Conservation (phyloP, 2,797 vertebrate genomes). For the Semaprochilodus insignis region DNA sequence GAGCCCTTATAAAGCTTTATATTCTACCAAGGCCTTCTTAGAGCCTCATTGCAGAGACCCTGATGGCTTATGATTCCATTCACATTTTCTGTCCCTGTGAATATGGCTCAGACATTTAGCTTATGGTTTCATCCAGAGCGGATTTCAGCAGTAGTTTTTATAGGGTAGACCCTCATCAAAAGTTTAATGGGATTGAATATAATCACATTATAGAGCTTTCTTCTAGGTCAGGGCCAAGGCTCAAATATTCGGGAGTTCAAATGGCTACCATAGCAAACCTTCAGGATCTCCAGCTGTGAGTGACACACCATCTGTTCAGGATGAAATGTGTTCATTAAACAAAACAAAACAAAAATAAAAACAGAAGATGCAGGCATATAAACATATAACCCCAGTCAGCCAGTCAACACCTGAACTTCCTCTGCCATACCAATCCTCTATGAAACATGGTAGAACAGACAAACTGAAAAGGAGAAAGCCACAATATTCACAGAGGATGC, state of each 20-base stretch:
- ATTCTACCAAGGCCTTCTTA: constrained; percentile 14
- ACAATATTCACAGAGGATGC: background rate
- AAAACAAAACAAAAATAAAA: background rate
- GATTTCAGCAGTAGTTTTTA: constrained; percentile 41
- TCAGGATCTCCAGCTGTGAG: constrained; percentile 20
- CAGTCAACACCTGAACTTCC: too few species aligned
- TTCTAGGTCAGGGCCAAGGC: constrained; percentile 52
- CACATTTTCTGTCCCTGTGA: constrained; percentile 19
- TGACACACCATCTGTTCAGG: constrained; percentile 41
- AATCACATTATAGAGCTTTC: constrained; percentile 39
- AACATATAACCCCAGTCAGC: background rate
- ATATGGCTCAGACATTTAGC: constrained; percentile 37
- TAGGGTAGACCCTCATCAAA: constrained; percentile 26
- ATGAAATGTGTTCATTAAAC: background rate
- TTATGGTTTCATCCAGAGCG: constrained; percentile 39
- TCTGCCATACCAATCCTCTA: background rate
- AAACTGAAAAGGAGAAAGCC: background rate
- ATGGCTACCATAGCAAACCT: constrained; percentile 25
- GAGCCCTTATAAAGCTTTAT: background rate
- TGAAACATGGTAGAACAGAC: too few species aligned
- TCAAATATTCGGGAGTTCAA: constrained; percentile 20
- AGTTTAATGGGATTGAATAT: constrained; percentile 50
- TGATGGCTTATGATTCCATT: constrained; percentile 14
- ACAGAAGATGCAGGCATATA: background rate
- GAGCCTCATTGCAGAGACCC: background rate